Base-by-base conservation (phyloP, 1,140 invertebrate species). In the Drosophila navojoa region DNA sequence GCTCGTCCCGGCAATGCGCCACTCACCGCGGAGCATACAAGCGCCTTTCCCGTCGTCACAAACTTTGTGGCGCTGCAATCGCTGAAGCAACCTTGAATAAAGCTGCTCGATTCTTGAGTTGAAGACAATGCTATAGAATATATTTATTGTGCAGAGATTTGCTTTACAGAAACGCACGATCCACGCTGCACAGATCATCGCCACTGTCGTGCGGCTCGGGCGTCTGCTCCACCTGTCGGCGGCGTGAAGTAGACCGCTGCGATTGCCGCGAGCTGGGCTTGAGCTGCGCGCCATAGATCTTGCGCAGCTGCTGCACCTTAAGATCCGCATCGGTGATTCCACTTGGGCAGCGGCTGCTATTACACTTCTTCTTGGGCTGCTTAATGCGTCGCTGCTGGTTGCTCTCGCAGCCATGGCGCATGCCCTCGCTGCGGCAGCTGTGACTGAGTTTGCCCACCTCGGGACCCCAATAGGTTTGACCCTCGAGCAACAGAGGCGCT, bases 1-100 rank as follows among this genome's bases (percentile, higher is more conserved):
- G 92, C 94, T 54, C 94, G 98, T 49, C 95, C 96, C 62, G 97
- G 97, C 29, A 98, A 98, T 91, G 94, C 93, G 1, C 45, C 91
- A 75, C 19, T 94, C 82, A 91, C 85, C 85, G 90, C 81, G 9
- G 76, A 85, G 10, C 73, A 91, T 10, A 73, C 71, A 1, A 29
- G 9, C 2, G 4, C 19, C 5, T 73, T 52, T 53, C 25, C 54
- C 0, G 16, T 69, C 9, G 53, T 77, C 9, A 38, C 71, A 35
- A 61, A 72, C 54, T 82, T 82, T 63, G 27, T 54, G n/a, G 50
- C 71, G n/a, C 29, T 81, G 38, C 57, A 60, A 11, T 25, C 16
- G 4, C 35, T 73, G 5, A 54, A 68, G 19, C 42, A 9, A 9
- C 63, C 70, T 2, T 67, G 9, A 71, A 71, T 71, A 63, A 57